Evolutionary conservation across 2,113 vertebrate genomes (phyloP).

Genomic region (Nibea albiflora): DNA sequence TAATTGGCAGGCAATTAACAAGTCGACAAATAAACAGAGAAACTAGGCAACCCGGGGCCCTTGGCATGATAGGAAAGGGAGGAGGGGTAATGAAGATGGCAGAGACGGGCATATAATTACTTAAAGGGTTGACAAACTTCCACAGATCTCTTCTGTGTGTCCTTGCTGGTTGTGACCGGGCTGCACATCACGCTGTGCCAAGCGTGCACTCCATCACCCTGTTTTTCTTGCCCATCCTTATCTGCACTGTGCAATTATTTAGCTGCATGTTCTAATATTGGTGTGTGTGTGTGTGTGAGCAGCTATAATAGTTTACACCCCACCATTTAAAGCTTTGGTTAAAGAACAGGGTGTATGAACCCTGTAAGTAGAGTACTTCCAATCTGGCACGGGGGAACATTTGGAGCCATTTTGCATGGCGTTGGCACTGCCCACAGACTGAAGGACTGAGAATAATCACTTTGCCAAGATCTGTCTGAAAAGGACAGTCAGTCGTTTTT

Average conservation of each 20-base stretch:
- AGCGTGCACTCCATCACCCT: background rate
- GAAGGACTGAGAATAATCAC: conserved; percentile 30
- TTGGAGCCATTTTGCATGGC: background rate
- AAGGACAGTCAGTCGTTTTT: background rate
- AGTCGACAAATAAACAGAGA: conserved; percentile 78
- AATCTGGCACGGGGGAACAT: background rate
- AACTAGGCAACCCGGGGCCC: conserved; percentile 65
- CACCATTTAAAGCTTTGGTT: conserved; percentile 34
- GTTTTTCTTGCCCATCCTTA: conserved; percentile 13
- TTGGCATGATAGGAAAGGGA: conserved; percentile 57
- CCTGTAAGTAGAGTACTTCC: conserved; percentile 2
- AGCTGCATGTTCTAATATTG: conserved; percentile 30
- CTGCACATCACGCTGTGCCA: conserved; percentile 22
- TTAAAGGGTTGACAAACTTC: conserved; percentile 60
- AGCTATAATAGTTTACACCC: background rate
- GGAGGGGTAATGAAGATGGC: conserved; percentile 52
- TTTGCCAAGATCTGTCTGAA: conserved; percentile 16
- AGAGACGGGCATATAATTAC: conserved; percentile 72
- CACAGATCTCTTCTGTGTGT: conserved; percentile 40
- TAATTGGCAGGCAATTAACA: conserved; percentile 87
- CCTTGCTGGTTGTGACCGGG: conserved; percentile 50
- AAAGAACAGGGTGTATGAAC: conserved; percentile 11
- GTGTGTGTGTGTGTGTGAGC: background rate
- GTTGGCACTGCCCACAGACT: background rate
- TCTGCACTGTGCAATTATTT: conserved; percentile 26